A percentile compares a stretch with the other conserved stretches of the same genome.
Evolutionary conservation across 2,888 invertebrate genomes (phyloP).

Genomic region (Campopleginae sp.): DNA sequence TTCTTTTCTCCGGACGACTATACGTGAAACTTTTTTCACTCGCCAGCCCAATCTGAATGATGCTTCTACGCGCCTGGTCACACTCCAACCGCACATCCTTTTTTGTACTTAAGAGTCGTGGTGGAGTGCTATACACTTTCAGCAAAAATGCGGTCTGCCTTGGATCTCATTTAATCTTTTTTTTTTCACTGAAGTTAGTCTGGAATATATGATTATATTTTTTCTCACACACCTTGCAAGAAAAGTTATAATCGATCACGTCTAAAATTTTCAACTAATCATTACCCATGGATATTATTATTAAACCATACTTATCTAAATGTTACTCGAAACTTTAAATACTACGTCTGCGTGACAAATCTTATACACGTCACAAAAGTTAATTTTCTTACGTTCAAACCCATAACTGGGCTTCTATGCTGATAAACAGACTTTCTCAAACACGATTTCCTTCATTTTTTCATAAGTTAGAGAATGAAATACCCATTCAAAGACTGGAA

Average conservation of each 20-base stretch:
- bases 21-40: conserved; percentile 31
- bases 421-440: too few species aligned
- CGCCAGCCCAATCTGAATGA: conserved; percentile 44
- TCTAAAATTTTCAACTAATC: not conserved
- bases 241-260: not conserved
- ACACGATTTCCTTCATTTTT: too few species aligned
- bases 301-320: too few species aligned
- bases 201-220: not conserved
- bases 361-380: too few species aligned
- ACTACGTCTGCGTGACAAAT: too few species aligned
- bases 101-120: conserved; percentile 38
- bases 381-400: too few species aligned
- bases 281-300: not conserved
- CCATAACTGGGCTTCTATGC: too few species aligned
- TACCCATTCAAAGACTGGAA: too few species aligned
- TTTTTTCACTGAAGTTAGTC: not conserved
- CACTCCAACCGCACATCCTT: conserved; percentile 20
- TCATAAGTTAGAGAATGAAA: too few species aligned
- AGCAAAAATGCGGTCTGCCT: conserved; percentile 9
- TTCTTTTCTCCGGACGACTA: conserved; percentile 32
- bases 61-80: conserved; percentile 48
- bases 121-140: conserved; percentile 14
- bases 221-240: not conserved
- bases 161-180: not conserved
- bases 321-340: too few species aligned